Conservation (phyloP, 2,113 vertebrate species). For the Hippocampus zosterae region DNA sequence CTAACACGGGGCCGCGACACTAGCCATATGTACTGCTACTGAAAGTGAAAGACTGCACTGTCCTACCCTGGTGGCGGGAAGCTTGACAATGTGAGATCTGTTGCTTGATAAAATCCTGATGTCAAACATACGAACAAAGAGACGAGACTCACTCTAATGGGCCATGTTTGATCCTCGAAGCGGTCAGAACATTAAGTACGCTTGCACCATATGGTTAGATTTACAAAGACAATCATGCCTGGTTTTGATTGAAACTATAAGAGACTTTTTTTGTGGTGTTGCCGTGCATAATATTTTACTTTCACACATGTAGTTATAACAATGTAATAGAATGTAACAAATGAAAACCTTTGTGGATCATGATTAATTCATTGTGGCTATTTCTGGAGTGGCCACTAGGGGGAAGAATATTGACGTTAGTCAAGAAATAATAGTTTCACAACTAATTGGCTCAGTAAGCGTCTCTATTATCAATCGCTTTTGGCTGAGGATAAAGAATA, state of each 20-base stretch:
- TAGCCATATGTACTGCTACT: background rate
- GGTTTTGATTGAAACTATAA: background rate
- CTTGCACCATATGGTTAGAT: background rate
- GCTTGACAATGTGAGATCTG: conserved; percentile 95
- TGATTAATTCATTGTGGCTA: no score
- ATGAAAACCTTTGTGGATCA: no score
- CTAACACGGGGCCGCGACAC: background rate
- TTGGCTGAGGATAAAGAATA: no score
- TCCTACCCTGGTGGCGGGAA: conserved; percentile 90
- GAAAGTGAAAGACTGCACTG: conserved; percentile 6
- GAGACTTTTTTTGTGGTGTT: no score
- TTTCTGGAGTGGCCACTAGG: no score
- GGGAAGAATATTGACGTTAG: no score
- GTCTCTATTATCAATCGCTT: no score
- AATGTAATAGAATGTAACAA: no score
- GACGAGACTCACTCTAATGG: background rate
- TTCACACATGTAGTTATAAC: no score
- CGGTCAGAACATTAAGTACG: background rate
- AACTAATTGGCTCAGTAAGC: no score
- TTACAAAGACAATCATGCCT: background rate
- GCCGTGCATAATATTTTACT: no score
- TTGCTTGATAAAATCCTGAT: conserved; percentile 94
- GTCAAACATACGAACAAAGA: conserved; percentile 27
- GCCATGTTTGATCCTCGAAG: background rate
- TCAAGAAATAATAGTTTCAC: no score